phyloP scores from a whole-genome alignment of 2,113 vertebrate genomes.

The Corydoras maculifer region DNA sequence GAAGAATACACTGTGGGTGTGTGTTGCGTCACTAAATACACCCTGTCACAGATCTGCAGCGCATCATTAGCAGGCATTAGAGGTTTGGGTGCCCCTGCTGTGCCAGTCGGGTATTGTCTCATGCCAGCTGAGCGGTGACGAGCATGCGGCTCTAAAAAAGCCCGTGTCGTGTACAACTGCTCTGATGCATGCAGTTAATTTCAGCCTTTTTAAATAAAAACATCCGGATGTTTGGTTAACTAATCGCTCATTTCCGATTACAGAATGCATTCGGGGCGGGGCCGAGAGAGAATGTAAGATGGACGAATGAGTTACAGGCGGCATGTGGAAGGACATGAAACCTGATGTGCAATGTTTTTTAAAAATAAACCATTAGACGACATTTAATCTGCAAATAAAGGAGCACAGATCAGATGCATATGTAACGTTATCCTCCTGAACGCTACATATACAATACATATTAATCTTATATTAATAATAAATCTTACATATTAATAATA shows the following conservation, averaged over 20 bases:
- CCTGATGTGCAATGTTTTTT: too few relatives aligned
- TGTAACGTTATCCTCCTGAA: too few relatives aligned
- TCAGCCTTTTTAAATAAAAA: conserved; percentile 12
- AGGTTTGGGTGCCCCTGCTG: conserved; percentile 21
- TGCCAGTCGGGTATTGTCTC: conserved; percentile 29
- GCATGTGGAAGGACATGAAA: too few relatives aligned
- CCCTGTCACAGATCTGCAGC: conserved; percentile 29
- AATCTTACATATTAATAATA: too few relatives aligned
- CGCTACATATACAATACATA: too few relatives aligned
- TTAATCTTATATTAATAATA: too few relatives aligned
- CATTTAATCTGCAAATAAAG: too few relatives aligned
- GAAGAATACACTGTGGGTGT: conserved; percentile 27
- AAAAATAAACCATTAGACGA: too few relatives aligned
- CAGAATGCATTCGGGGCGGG: conserved; percentile 11
- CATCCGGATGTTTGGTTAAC: conserved; percentile 18
- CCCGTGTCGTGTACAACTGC: background rate
- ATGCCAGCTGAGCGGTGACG: conserved; percentile 36
- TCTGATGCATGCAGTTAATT: conserved; percentile 23
- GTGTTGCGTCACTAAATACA: conserved; percentile 35
- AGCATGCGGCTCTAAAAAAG: background rate
- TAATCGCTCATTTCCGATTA: conserved; percentile 20
- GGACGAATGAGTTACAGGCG: conserved; percentile 10
- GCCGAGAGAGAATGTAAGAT: background rate
- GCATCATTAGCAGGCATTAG: conserved; percentile 34
- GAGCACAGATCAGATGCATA: too few relatives aligned